phyloP scores from a whole-genome alignment of 2,888 invertebrate genomes.

The Cremastobaeus sp. region DNA sequence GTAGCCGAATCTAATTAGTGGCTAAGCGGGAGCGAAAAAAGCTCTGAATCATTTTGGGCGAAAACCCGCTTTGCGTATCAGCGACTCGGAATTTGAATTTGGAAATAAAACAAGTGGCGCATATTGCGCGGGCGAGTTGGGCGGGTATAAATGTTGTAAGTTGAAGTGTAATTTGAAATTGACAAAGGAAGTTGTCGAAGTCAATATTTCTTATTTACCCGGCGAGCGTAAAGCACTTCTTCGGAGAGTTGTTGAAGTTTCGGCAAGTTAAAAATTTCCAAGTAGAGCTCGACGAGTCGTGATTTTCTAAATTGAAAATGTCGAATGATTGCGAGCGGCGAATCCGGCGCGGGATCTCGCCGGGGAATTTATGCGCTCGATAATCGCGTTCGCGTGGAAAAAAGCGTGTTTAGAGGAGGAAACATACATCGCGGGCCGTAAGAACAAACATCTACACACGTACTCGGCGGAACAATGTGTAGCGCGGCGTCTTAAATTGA shows the following conservation, averaged over 20 bases:
- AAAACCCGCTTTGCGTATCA: too few species aligned
- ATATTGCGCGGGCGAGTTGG: not conserved
- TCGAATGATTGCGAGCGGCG: conserved; percentile 12
- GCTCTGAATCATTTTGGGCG: too few species aligned
- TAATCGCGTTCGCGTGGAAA: conserved; percentile 2
- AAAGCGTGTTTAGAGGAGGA: not conserved
- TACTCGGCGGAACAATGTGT: not conserved
- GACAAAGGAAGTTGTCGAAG: conserved; percentile 47
- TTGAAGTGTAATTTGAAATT: conserved; percentile 43
- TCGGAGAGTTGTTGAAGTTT: conserved; percentile 28
- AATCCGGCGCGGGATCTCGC: not conserved
- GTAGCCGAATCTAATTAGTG: too few species aligned
- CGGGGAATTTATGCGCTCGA: conserved; percentile 8
- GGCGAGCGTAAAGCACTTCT: conserved; percentile 38
- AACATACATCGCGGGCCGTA: not conserved
- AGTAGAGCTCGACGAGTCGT: conserved; percentile 39
- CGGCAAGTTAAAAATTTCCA: conserved; percentile 30
- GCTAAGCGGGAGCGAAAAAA: too few species aligned
- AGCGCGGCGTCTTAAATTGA: not conserved
- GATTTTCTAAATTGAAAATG: conserved; percentile 43
- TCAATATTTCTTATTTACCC: conserved; percentile 45
- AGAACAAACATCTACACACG: not conserved
- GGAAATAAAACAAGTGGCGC: conserved; percentile 13
- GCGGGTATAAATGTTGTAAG: conserved; percentile 33
- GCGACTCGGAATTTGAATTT: conserved; percentile 20